Conservation (phyloP, 2,888 invertebrate species). For the Lycaena phlaeas region DNA sequence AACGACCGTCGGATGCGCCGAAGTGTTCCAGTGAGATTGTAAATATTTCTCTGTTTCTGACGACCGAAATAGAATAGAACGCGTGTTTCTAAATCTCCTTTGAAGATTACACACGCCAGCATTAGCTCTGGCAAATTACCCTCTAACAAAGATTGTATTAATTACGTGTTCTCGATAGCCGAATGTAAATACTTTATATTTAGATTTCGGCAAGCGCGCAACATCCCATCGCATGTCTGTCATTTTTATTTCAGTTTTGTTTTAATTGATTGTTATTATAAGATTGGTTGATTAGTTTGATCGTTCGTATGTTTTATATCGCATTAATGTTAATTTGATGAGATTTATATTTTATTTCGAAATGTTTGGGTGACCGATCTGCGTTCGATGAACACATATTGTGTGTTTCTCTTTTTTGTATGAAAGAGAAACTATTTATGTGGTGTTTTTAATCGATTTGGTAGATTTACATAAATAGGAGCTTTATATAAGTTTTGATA, state of each 20-base stretch:
- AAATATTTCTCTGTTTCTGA: conserved; percentile 72
- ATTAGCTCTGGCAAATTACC: conserved; percentile 74
- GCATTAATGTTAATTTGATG: no score
- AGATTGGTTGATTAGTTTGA: conserved; percentile 6
- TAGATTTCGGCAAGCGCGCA: conserved; percentile 54
- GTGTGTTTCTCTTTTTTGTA: no score
- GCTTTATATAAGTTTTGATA: no score
- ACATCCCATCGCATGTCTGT: conserved; percentile 52
- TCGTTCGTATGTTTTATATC: conserved; percentile 27
- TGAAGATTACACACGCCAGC: conserved; percentile 71
- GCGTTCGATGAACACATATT: no score
- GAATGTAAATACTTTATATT: conserved; percentile 67
- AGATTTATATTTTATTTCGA: no score
- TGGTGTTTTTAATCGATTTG: no score
- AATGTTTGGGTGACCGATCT: no score
- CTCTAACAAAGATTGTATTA: conserved; percentile 74
- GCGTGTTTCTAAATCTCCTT: conserved; percentile 73
- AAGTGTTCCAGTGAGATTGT: conserved; percentile 70
- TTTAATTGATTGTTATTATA: conserved; percentile 28
- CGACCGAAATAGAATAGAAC: conserved; percentile 70
- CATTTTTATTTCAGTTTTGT: conserved; percentile 44
- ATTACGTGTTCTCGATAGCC: conserved; percentile 69
- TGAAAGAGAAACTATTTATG: no score
- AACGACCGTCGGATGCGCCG: conserved; percentile 71
- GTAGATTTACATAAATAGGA: no score